These are phyloP conservation scores for Watersipora subatra DNA, from an alignment of 1,140 invertebrate species.

Conservation along the genomic window DNA sequence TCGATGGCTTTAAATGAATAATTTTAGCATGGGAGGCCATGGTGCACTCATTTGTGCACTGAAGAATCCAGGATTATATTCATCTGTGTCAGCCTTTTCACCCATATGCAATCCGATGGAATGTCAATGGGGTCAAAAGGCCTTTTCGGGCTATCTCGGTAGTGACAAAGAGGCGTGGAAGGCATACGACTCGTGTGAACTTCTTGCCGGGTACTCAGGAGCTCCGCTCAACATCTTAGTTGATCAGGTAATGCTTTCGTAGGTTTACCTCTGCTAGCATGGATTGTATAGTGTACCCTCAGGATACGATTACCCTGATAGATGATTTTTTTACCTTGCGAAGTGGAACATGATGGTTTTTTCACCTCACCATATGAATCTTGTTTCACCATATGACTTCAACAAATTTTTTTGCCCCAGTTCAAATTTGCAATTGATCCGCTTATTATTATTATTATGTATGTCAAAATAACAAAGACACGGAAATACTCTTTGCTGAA, in stretches of 20 bases:
- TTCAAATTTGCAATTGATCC: too few species aligned
- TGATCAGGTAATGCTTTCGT: constrained; percentile 60
- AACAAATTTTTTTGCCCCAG: too few species aligned
- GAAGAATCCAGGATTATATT: constrained; percentile 78
- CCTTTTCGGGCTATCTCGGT: constrained; percentile 76
- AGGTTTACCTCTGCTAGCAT: background rate
- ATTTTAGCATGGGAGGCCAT: constrained; percentile 84
- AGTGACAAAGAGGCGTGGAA: constrained; percentile 53
- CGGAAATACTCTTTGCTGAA: too few species aligned
- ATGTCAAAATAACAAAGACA: too few species aligned
- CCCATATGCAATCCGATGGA: constrained; percentile 79
- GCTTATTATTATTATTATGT: too few species aligned
- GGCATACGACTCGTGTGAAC: constrained; percentile 72
- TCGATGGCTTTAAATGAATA: too few species aligned
- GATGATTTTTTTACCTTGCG: too few species aligned
- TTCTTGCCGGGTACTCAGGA: constrained; percentile 71
- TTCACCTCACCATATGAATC: too few species aligned
- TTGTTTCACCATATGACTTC: too few species aligned
- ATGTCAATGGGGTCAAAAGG: constrained; percentile 69
- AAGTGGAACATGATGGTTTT: too few species aligned
- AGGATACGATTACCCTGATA: too few species aligned
- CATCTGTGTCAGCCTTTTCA: constrained; percentile 86
- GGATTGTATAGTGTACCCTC: too few species aligned
- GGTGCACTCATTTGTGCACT: constrained; percentile 82
- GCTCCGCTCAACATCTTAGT: constrained; percentile 66